phyloP scores from a whole-genome alignment of 2,888 invertebrate genomes.

The Zelleria hepariella region DNA sequence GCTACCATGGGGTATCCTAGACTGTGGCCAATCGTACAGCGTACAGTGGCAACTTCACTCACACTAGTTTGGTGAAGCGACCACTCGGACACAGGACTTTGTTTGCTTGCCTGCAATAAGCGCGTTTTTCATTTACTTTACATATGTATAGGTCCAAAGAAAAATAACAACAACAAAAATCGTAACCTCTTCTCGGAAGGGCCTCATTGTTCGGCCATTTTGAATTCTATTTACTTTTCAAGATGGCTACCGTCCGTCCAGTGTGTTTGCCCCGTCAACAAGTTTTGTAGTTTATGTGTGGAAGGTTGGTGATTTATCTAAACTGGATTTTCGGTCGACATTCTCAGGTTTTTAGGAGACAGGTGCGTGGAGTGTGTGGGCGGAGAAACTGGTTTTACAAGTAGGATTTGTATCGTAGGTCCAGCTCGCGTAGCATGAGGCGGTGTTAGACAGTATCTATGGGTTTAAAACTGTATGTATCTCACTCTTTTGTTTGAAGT shows the following conservation, averaged over 20 bases:
- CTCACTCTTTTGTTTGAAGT: too few relatives aligned
- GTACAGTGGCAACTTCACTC: too few relatives aligned
- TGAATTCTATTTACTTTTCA: slow-evolving; percentile 27
- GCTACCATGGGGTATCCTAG: too few relatives aligned
- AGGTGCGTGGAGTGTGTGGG: slow-evolving; percentile 7
- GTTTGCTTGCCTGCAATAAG: slow-evolving; percentile 19
- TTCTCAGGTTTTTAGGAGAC: slow-evolving; percentile 5
- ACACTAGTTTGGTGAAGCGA: too few relatives aligned
- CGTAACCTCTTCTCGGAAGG: neutral
- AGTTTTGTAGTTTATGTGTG: slow-evolving; percentile 8
- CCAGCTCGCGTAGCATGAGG: too few relatives aligned
- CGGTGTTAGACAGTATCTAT: too few relatives aligned
- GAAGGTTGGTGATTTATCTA: too few relatives aligned
- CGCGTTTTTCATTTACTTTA: neutral
- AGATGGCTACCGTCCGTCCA: slow-evolving; percentile 35
- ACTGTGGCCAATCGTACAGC: too few relatives aligned
- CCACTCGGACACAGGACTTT: too few relatives aligned
- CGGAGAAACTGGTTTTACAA: neutral
- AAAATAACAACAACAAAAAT: neutral
- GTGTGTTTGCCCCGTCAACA: slow-evolving; percentile 26
- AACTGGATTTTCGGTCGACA: slow-evolving; percentile 10
- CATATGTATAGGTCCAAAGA: too few relatives aligned
- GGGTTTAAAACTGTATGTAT: too few relatives aligned
- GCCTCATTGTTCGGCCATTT: slow-evolving; percentile 29
- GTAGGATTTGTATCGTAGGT: too few relatives aligned